Percentiles rank a stretch among this genome's conserved stretches.
phyloP scores from a whole-genome alignment of 1,140 invertebrate genomes.

The Cherax quadricarinatus region DNA sequence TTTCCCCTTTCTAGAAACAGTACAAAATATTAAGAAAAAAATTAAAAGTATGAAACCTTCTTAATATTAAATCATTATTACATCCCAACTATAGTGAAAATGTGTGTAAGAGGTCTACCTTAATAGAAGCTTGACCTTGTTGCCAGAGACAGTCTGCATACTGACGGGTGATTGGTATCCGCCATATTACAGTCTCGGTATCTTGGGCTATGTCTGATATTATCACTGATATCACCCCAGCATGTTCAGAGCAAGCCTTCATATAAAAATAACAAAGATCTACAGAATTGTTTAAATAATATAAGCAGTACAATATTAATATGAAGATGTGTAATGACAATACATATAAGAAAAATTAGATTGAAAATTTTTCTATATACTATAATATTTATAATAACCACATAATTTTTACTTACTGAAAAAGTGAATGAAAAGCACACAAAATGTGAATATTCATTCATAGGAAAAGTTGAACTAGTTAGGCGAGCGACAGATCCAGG shows the following conservation, averaged over 20 bases:
- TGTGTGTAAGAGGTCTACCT: neutral
- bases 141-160: conserved; percentile 32
- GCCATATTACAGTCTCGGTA: conserved; percentile 20
- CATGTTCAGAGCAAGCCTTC: conserved; percentile 48
- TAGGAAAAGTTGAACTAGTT: conserved; percentile 25
- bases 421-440: conserved; percentile 35
- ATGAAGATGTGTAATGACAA: too few relatives aligned
- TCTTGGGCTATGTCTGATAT: conserved; percentile 1
- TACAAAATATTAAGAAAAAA: too few relatives aligned
- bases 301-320: too few relatives aligned
- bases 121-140: conserved; percentile 3
- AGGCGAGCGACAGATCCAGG: conserved; percentile 7
- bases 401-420: conserved; percentile 27
- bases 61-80: too few relatives aligned
- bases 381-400: neutral
- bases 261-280: neutral
- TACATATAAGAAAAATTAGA: too few relatives aligned
- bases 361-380: too few relatives aligned
- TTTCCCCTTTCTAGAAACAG: too few relatives aligned
- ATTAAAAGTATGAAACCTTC: too few relatives aligned
- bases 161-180: conserved; percentile 33
- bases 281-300: too few relatives aligned
- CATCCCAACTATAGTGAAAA: too few relatives aligned
- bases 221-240: conserved; percentile 49
- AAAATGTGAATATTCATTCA: neutral